A percentile compares a stretch with the other conserved stretches of the same genome.
Evolutionary conservation across 2,797 vertebrate species (phyloP).

Genomic region (Channallabes apus): DNA sequence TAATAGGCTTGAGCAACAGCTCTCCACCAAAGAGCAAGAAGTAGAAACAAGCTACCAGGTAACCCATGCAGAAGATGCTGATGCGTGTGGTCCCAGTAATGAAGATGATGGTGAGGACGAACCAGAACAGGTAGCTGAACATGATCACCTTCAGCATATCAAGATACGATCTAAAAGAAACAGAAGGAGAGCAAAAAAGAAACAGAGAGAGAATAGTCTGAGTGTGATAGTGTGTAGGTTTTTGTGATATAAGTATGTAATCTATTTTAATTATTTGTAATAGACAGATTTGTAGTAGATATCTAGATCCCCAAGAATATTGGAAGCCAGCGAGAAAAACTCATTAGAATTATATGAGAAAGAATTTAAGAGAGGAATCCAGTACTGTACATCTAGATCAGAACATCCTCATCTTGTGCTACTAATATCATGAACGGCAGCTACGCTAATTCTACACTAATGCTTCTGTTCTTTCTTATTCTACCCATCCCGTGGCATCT

Average conservation of each 20-base stretch:
- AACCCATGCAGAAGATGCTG: slow-evolving; percentile 96
- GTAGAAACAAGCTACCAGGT: slow-evolving; percentile 94
- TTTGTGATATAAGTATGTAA: background rate
- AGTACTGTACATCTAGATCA: no score
- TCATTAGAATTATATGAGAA: background rate
- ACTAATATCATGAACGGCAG: no score
- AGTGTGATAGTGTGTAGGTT: background rate
- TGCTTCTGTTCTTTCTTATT: no score
- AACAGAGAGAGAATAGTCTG: background rate
- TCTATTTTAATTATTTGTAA: background rate
- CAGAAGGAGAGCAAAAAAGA: background rate
- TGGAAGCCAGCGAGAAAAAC: background rate
- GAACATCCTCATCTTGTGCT: no score
- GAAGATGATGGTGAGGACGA: slow-evolving; percentile 90
- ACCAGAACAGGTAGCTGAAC: slow-evolving; percentile 92
- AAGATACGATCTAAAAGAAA: slow-evolving; percentile 80
- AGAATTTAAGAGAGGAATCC: background rate
- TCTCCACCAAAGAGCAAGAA: slow-evolving; percentile 92
- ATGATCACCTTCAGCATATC: slow-evolving; percentile 88
- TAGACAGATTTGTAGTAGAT: background rate
- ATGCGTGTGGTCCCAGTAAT: slow-evolving; percentile 89
- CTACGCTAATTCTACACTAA: no score
- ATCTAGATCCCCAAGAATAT: background rate
- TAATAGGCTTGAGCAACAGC: slow-evolving; percentile 87
- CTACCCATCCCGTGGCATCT: no score